These are phyloP conservation scores for Eilema depressum DNA, from an alignment of 2,888 invertebrate species.

Conservation along the genomic window DNA sequence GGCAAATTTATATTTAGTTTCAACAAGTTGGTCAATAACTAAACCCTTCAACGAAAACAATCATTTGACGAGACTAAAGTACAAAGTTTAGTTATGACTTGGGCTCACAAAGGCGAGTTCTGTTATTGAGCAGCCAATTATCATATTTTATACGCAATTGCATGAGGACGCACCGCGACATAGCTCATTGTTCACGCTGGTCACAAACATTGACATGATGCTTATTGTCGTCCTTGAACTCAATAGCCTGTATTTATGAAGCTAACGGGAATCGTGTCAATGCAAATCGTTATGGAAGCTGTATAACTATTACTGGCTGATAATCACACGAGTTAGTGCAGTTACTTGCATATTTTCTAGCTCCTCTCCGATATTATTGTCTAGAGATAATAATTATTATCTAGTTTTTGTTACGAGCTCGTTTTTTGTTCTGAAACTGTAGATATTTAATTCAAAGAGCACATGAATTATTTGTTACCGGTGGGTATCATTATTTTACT, in stretches of 20 bases:
- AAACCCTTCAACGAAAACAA: conserved; percentile 11
- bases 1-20: conserved; percentile 27
- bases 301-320: conserved; percentile 47
- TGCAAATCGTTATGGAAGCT: conserved; percentile 77
- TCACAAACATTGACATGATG: conserved; percentile 80
- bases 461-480: not conserved
- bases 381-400: not conserved
- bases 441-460: not conserved
- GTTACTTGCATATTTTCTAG: not conserved
- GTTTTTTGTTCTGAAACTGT: not conserved
- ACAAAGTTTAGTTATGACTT: conserved; percentile 35
- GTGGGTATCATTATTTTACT: not conserved
- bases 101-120: conserved; percentile 60
- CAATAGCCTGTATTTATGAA: conserved; percentile 82
- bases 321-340: not conserved
- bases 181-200: conserved; percentile 85
- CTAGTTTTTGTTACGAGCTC: not conserved
- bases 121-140: conserved; percentile 78
- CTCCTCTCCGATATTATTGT: not conserved
- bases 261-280: conserved; percentile 84
- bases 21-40: conserved; percentile 17
- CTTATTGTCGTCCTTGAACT: conserved; percentile 84
- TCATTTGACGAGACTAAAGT: conserved; percentile 16
- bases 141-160: conserved; percentile 83
- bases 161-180: conserved; percentile 79